Evolutionary conservation across 2,797 vertebrate genomes (phyloP), one percentile per base, ranked within the genome.

Genomic region (Brachyalestes nurse): DNA sequence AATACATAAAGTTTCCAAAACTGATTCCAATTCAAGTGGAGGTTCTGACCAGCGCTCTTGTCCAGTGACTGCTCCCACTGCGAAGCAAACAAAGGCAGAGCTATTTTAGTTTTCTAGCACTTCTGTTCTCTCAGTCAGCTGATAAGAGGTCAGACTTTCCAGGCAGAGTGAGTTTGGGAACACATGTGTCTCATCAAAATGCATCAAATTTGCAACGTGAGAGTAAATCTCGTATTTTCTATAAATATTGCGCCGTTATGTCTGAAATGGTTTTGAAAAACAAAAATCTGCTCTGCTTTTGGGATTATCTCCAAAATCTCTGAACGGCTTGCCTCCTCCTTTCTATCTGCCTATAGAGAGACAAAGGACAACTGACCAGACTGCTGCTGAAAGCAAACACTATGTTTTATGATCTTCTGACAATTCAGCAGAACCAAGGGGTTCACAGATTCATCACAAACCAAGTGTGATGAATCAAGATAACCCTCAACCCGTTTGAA

Each of bases 281-380:
- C 71, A 66, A 21, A 65, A 72, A 34, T 61, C 28, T 61, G 66
- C 28, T 79, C 49, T 45, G 72, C 65, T 75, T 53, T 67, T 51
- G 25, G 51, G 51, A 49, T 75, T 38, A 40, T 34, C 19, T 21
- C 51, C 5, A 25, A n/a, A 42, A 28, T 9, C n/a, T 66, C n/a
- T 79, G 16, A 45, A 57, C 6, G 1, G 12, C 23, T 70, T 73
- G 25, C 16, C 64, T 55, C 23, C 6, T 42, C 25, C 49, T 28
- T 45, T 16, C 42, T 34, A 53, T 13, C 66, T 25, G 14, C 49
- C 13, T 71, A 38, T 42, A 14, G 14, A 77, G 47, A 72, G 51
- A 57, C 21, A 64, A 60, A n/a, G 38, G 14, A 64, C 13, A 45
- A 5, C 17, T 13, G 19, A 47, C 19, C 40, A 47, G 10, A 16